Evolutionary conservation across 2,797 vertebrate species (phyloP).

Genomic region (Aplochiton taeniatus): DNA sequence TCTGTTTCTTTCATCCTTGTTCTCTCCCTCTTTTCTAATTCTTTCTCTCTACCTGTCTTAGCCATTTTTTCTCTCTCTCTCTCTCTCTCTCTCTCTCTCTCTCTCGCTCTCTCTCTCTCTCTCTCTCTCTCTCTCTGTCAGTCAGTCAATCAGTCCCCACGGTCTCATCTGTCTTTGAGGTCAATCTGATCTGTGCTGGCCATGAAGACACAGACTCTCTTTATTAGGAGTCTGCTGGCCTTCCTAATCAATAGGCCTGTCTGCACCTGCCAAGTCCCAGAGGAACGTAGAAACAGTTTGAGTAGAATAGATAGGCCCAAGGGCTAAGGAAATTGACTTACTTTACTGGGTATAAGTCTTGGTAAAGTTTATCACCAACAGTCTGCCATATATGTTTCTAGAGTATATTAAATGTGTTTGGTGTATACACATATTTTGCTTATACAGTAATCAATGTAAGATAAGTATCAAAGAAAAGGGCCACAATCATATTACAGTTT

Average conservation of each 20-base stretch:
- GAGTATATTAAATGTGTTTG: no score
- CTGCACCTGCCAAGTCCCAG: constrained; percentile 11
- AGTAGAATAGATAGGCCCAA: no score
- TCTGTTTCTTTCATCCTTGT: neutral
- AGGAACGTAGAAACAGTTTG: neutral
- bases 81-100: constrained; percentile 18
- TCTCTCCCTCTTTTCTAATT: neutral
- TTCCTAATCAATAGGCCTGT: constrained; percentile 42
- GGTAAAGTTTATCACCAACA: no score
- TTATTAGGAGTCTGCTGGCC: constrained; percentile 48
- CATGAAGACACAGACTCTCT: constrained; percentile 40
- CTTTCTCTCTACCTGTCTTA: neutral
- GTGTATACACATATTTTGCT: no score
- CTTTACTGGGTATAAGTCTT: no score
- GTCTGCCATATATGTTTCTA: no score
- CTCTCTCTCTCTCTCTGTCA: neutral
- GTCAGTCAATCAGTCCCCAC: constrained; percentile 12
- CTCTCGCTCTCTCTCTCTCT: neutral
- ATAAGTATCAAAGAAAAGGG: no score
- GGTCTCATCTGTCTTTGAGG: constrained; percentile 21
- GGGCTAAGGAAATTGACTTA: no score
- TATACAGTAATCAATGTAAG: no score
- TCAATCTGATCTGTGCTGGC: constrained; percentile 44
- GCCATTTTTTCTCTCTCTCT: constrained; percentile 3
- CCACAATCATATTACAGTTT: no score